These are phyloP conservation scores for Coleophora flavipennella DNA, from an alignment of 2,888 invertebrate genomes.

Conservation along the genomic window DNA sequence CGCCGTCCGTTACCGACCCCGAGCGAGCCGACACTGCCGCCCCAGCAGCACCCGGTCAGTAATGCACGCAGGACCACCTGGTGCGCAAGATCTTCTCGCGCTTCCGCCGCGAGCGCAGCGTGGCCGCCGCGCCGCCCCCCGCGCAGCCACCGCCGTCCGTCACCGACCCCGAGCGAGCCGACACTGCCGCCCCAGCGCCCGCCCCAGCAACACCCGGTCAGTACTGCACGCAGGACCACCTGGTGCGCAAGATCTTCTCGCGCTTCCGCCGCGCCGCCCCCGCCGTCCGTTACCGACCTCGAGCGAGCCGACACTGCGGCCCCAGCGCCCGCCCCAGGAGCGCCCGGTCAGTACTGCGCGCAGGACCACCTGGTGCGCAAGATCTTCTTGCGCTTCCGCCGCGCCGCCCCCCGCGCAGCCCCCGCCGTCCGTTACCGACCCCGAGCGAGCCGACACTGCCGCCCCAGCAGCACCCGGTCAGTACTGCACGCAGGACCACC, in stretches of 20 bases:
- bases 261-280: slow-evolving; percentile 37
- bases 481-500: slow-evolving; percentile 98
- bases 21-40: slow-evolving; percentile 27
- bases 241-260: slow-evolving; percentile 89
- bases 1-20: too few relatives aligned
- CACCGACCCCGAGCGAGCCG: slow-evolving; percentile 54
- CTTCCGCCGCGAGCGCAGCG: slow-evolving; percentile 84
- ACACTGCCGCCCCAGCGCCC: slow-evolving; percentile 35
- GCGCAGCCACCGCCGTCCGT: slow-evolving; percentile 27
- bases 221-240: slow-evolving; percentile 98
- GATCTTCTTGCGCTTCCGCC: too few relatives aligned
- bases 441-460: too few relatives aligned
- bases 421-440: too few relatives aligned
- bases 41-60: slow-evolving; percentile 25
- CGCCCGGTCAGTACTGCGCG: too few relatives aligned
- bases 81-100: slow-evolving; percentile 98
- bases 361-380: too few relatives aligned
- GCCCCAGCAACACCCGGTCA: too few relatives aligned
- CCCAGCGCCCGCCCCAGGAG: slow-evolving; percentile 39
- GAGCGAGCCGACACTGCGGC: slow-evolving; percentile 40
- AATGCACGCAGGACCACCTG: slow-evolving; percentile 95
- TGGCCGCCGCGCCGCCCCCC: slow-evolving; percentile 53
- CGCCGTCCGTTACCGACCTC: slow-evolving; percentile 53
- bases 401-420: too few relatives aligned
- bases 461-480: too few relatives aligned